A percentile compares a stretch with the other conserved stretches of the same genome.
Evolutionary conservation across 2,113 vertebrate species (phyloP).

Genomic region (Scolopax mira): DNA sequence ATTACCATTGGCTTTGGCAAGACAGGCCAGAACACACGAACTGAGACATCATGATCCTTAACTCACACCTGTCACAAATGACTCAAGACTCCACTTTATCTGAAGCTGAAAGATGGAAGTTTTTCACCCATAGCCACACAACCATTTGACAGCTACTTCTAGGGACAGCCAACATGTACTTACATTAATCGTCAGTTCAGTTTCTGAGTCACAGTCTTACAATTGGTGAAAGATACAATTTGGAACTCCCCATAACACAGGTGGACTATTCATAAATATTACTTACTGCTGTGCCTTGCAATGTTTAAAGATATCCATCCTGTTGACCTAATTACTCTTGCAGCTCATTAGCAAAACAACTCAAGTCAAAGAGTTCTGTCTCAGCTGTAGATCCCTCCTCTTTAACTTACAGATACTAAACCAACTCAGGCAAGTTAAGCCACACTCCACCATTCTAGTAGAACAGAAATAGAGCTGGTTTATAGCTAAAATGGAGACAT

Average conservation of each 20-base stretch:
- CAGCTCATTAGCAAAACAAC: background rate
- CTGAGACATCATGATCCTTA: background rate
- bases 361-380: background rate
- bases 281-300: background rate
- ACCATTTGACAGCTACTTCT: background rate
- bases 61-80: background rate
- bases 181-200: background rate
- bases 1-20: background rate
- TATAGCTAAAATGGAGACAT: background rate
- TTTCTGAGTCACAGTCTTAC: background rate
- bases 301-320: background rate
- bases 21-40: background rate
- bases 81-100: background rate
- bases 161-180: background rate
- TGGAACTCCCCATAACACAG: background rate
- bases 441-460: background rate
- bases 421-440: background rate
- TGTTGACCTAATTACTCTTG: background rate
- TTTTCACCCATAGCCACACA: background rate
- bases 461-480: background rate
- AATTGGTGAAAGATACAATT: background rate
- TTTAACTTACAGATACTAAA: background rate
- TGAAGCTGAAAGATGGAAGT: background rate
- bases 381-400: background rate
- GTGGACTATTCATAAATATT: background rate